Evolutionary conservation across 2,888 invertebrate species (phyloP).

Genomic region (Branchipolynoe longqiensis): DNA sequence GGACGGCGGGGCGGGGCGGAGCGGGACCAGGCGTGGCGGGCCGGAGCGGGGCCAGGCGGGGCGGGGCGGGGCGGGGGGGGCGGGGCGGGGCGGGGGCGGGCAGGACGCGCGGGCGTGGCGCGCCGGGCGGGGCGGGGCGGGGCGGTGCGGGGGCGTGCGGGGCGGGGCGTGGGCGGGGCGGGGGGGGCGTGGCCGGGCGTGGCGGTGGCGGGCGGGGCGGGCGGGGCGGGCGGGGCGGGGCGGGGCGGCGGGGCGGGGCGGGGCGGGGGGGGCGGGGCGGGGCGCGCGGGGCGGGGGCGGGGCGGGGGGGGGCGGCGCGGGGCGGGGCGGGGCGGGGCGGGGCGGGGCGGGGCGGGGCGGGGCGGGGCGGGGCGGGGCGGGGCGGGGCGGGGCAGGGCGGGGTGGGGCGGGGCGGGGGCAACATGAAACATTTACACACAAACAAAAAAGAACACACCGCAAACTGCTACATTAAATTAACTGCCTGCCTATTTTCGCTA

Average conservation of each 20-base stretch:
- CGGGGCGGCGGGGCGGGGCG: neutral
- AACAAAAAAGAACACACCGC: too few species aligned
- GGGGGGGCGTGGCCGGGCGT: neutral
- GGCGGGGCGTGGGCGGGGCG: neutral
- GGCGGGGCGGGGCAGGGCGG: too few species aligned
- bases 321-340: neutral
- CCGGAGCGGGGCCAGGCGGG: too few species aligned
- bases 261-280: neutral
- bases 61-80: too few species aligned
- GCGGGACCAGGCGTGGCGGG: too few species aligned
- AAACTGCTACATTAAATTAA: constrained; percentile 1
- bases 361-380: neutral
- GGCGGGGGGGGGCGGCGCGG: neutral
- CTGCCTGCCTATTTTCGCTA: neutral
- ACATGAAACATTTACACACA: too few species aligned
- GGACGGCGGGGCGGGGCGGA: too few species aligned
- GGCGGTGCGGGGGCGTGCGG: neutral
- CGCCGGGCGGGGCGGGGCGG: too few species aligned
- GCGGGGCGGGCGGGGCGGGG: neutral
- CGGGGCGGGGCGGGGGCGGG: too few species aligned
- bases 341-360: neutral
- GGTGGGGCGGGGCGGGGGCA: too few species aligned
- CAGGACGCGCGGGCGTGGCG: too few species aligned
- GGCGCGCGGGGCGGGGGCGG: neutral
- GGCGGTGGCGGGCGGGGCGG: neutral